Percentiles rank a stretch among this genome's conserved stretches.
Conservation (phyloP, 92 coral and sea anemone genomes). For the Paramuricea clavata region DNA sequence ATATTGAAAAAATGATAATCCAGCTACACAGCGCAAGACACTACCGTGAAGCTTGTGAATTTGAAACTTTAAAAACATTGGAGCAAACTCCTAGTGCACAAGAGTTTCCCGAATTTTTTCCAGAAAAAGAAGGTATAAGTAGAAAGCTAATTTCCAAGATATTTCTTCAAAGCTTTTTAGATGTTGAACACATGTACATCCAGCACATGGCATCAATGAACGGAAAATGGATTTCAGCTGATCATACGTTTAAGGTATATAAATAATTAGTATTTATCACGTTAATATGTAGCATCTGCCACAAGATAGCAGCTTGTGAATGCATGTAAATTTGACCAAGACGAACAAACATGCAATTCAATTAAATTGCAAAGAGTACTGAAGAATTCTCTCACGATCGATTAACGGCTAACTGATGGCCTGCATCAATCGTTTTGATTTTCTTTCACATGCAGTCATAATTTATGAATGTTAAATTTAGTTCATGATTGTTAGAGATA, state of each 20-base stretch:
- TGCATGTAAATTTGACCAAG: too few relatives aligned
- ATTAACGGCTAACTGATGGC: too few relatives aligned
- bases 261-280: too few relatives aligned
- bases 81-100: neutral
- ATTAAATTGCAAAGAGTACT: too few relatives aligned
- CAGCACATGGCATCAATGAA: slow-evolving; percentile 53
- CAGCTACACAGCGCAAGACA: slow-evolving; percentile 23
- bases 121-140: slow-evolving; percentile 47
- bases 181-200: slow-evolving; percentile 49
- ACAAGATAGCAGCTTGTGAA: too few relatives aligned
- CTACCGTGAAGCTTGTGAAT: slow-evolving; percentile 15
- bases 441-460: too few relatives aligned
- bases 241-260: slow-evolving; percentile 67
- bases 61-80: neutral
- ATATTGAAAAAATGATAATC: slow-evolving; percentile 30
- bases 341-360: too few relatives aligned
- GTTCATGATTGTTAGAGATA: too few relatives aligned
- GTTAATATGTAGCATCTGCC: too few relatives aligned
- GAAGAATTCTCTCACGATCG: too few relatives aligned
- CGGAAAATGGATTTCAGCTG: slow-evolving; percentile 61
- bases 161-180: slow-evolving; percentile 49
- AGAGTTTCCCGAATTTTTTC: slow-evolving; percentile 42
- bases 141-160: slow-evolving; percentile 52
- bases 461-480: too few relatives aligned
- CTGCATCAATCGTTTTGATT: too few relatives aligned